Evolutionary conservation across 2,888 invertebrate genomes (phyloP), one percentile per base, ranked within the genome.

Genomic region (Diarsia mendica): DNA sequence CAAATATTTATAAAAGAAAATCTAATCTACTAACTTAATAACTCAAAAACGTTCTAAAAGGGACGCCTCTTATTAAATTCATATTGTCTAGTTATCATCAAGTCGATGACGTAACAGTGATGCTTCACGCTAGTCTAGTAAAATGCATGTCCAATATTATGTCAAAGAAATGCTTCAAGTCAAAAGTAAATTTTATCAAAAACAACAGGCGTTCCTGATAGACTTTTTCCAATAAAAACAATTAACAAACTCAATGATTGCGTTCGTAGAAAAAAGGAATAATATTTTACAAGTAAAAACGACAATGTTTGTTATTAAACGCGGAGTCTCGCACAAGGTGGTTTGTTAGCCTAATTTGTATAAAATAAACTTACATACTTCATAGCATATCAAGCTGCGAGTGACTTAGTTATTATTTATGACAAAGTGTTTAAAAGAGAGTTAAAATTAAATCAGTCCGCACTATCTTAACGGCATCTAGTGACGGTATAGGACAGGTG

Each of bases 241-340:
- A 93, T 93, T 91, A 94, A 94, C 93, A 96, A 95, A 95, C 93
- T 93, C 92, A 94, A 94, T 95, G 95, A 96, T 95, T 96, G 91
- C 91, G 90, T 93, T 93, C 90, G 91, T 95, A 95, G 90, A 94
- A 94, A 93, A 92, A 90, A 90, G 91, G 84, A 92, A 75, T 95
- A 95, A 89, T 95, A 95, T 95, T 93, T 93, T 95, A 96, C 95
- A 95, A 91, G 91, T 90, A 88, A 91, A 89, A 87, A 89, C 87
- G 89, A 90, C 88, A 90, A 92, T 82, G 85, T 87, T 89, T 81
- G 86, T 86, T 88, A 85, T 80, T 89, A 84, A 84, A 90, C 85
- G 85, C 85, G 84, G 81, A 77, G 83, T 80, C 78, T 76, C 77
- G 82, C 75, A 77, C 68, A 64, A 76, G 66, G 60, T 71, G 71